Conservation (phyloP, 2,888 invertebrate genomes). For the Petrolisthes cinctipes region DNA sequence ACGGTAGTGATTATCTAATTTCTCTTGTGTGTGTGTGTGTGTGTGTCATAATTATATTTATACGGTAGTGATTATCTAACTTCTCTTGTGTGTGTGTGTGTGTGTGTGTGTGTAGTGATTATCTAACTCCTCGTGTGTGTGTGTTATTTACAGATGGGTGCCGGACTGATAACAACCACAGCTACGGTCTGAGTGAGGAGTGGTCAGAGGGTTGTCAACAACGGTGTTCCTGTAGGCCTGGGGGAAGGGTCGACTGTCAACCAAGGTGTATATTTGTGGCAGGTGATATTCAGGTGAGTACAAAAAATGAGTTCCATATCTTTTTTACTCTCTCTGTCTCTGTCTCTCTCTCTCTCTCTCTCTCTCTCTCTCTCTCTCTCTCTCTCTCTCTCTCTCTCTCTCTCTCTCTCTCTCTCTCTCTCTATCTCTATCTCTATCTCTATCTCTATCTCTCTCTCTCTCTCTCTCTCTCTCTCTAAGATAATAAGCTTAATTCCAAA, state of each 20-base stretch:
- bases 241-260: conserved; percentile 21
- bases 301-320: neutral
- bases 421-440: neutral
- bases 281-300: conserved; percentile 38
- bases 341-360: neutral
- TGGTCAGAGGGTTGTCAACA: conserved; percentile 41
- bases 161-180: conserved; percentile 8
- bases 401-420: neutral
- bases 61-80: too few relatives aligned
- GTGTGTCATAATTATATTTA: too few relatives aligned
- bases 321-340: neutral
- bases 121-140: neutral
- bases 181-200: conserved; percentile 39
- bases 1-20: neutral
- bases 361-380: neutral
- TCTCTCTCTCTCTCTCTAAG: neutral
- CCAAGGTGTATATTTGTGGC: conserved; percentile 23
- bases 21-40: neutral
- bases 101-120: neutral
- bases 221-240: conserved; percentile 35
- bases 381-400: neutral
- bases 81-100: neutral
- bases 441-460: neutral
- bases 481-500: too few relatives aligned
- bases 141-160: conserved; percentile 24